Evolutionary conservation across 2,113 vertebrate species (phyloP), one percentile per base, ranked within the genome.

Genomic region (Pterophyllum scalare): DNA sequence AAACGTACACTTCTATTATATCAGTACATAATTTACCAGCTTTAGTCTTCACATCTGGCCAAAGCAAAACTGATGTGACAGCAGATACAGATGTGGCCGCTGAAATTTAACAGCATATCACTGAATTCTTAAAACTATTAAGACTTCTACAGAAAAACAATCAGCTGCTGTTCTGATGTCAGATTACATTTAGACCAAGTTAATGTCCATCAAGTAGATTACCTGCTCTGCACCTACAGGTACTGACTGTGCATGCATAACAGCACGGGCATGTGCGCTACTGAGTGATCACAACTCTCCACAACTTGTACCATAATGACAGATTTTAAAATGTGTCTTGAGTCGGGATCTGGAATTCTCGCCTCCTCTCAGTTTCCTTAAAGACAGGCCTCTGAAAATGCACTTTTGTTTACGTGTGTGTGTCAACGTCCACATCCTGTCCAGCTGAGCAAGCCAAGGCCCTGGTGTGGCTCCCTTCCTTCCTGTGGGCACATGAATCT

Each of bases 361-460:
- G 1, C 79, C 58, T 85, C 72, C 61, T 89, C 62, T 81, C 57
- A 70, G 67, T 59, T 52, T 72, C 79, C 31, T 79, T 60, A 24
- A 19, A 11, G 43, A 19, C 9, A 1, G 40, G 59, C n/a, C 65
- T 43, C 62, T 64, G 46, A 79, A 46, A 5, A 52, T 26, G 33
- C 22, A 62, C 38, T 26, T 40, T 26, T 31, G 70, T 82, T 43
- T 82, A 70, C 62, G 65, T 28, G 49, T 78, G 59, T 81, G 77
- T 70, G 57, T 84, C 28, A 77, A 70, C 12, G 5, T 64, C 78
- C 62, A 91, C 86, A 88, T 91, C 92, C 92, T 94, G 93, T 91
- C 80, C 86, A 85, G 84, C 77, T 86, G 83, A 86, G 70, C 13
- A 59, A 54, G 81, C 79, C 88, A 58, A 87, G 65, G 56, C 76